Conservation (phyloP, 2,113 vertebrate genomes). For the Phrynosoma blainvillii region DNA sequence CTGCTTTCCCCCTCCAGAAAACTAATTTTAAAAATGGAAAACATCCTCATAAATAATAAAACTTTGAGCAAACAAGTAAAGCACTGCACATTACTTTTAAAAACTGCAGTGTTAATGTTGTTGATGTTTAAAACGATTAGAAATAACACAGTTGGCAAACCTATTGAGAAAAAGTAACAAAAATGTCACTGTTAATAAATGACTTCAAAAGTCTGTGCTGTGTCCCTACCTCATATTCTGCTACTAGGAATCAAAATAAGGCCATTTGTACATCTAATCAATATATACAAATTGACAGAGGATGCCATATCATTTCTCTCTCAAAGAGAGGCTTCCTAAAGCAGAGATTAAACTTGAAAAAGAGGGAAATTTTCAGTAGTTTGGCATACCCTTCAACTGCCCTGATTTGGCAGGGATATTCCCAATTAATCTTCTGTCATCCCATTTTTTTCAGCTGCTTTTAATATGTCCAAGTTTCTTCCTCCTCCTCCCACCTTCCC, state of each 20-base stretch:
- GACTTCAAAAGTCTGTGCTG: background rate
- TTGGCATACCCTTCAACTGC: background rate
- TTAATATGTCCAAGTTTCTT: too few species aligned
- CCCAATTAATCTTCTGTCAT: too few species aligned
- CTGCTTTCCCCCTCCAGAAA: background rate
- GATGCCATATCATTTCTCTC: background rate
- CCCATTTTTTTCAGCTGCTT: too few species aligned
- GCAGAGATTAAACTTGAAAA: background rate
- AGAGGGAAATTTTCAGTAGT: background rate
- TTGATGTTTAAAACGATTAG: too few species aligned
- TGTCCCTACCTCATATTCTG: background rate
- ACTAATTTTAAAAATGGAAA: background rate
- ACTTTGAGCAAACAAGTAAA: background rate
- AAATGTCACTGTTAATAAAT: too few species aligned
- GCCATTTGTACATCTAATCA: background rate
- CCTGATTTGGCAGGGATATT: too few species aligned
- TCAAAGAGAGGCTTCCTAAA: conserved; percentile 15
- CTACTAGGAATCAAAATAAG: conserved; percentile 2
- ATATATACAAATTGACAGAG: background rate
- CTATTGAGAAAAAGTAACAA: too few species aligned
- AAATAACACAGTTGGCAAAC: too few species aligned
- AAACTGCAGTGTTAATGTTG: too few species aligned
- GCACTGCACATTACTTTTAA: too few species aligned
- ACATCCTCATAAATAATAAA: too few species aligned
- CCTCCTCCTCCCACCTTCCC: too few species aligned